Evolutionary conservation across 2,113 vertebrate species (phyloP).

Genomic region (Pteropus alecto): DNA sequence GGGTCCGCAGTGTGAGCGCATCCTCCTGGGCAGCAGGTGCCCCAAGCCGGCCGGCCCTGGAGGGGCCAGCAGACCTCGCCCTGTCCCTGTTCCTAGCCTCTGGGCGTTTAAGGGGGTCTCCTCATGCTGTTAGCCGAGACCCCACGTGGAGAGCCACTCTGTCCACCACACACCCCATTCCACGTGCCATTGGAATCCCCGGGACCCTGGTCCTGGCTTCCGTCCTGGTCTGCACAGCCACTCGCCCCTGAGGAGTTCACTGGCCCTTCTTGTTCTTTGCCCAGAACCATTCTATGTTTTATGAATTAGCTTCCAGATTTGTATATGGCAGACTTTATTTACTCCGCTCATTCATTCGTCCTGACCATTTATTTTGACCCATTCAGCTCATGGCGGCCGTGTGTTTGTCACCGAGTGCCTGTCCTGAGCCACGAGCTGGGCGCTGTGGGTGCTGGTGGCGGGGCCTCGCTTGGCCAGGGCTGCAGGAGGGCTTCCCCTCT

Average conservation of each 20-base stretch:
- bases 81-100: not conserved
- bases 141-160: not conserved
- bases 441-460: not conserved
- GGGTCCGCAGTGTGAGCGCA: too few species aligned
- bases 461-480: too few species aligned
- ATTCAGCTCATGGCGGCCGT: not conserved
- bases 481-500: accelerated
- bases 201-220: accelerated
- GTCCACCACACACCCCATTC: accelerated
- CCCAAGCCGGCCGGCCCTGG: not conserved
- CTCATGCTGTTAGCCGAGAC: too few species aligned
- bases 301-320: not conserved
- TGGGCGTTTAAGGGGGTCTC: too few species aligned
- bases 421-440: not conserved
- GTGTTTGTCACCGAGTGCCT: not conserved
- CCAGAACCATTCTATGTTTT: not conserved
- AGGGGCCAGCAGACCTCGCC: not conserved
- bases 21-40: not conserved
- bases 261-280: not conserved
- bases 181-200: not conserved
- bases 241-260: not conserved
- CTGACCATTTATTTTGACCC: not conserved
- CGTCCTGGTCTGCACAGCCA: accelerated
- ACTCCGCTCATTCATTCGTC: not conserved
- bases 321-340: not conserved